Evolutionary conservation across 2,113 vertebrate genomes (phyloP), one percentile per base, ranked within the genome.

Genomic region (Addax nasomaculatus): DNA sequence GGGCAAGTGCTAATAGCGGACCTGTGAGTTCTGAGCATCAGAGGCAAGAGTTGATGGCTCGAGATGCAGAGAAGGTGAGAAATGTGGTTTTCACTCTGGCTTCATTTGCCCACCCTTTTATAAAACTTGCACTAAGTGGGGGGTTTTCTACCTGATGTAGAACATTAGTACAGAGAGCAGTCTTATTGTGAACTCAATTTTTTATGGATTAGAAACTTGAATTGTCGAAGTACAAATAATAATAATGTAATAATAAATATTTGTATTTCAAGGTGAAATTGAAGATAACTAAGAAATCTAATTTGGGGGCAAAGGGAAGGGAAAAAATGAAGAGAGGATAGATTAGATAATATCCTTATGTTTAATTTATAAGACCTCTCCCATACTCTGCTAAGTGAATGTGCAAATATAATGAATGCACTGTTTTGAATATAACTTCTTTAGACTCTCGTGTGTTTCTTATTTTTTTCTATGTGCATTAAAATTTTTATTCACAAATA

Each of bases 261-360:
- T 58, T 94, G 53, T 80, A 85, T 76, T 53, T 93, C 14, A 81
- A 81, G 14, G 49, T 84, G 2, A 89, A 97, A 92, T 62, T 89
- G 1, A 83, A 94, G 27, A 70, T 21, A 85, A 57, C 6, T 13
- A 76, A 49, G 29, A 93, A 73, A 91, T 78, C 55, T 79, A 30
- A 83, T 53, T 33, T 36, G 7, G 33, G 13, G 80, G 21, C 33
- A 83, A 55, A 85, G 16, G 6, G 78, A 86, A 73, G 5, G 47
- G 23, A 70, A 80, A 84, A 92, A 90, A 88, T 78, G 30, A 83
- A 55, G 21, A 96, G 85, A 55, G 33, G 6, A 57, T 36, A 62
- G 47, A 86, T 96, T 73, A 58, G 27, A 70, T 78, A 64, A 53
- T 62, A 49, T 5, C 6, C 6, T 84, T 21, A 58, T 47, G 55